Evolutionary conservation across 2,113 vertebrate genomes (phyloP), one percentile per base, ranked within the genome.

Genomic region (Synchiropus splendidus): DNA sequence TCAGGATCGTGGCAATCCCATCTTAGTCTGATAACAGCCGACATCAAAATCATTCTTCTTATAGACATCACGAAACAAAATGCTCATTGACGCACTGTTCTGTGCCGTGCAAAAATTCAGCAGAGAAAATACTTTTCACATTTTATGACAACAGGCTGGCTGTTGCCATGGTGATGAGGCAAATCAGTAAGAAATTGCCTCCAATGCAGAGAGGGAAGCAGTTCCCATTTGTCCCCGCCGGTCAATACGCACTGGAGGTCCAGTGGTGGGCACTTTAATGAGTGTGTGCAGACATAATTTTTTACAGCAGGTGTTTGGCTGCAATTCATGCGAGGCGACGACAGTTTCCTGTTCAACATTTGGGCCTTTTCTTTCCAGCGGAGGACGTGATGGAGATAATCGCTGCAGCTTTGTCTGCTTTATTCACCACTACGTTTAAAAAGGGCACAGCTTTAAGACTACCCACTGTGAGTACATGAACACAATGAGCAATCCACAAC

Each of bases 81-180:
- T 27, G 4, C 21, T 27, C 21, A 27, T 27, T 8, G 21, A 8
- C 4, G 4, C 21, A 5, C 21, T 8, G 4, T 27, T 27, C 8
- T 27, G 21, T 27, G 8, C 21, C 21, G 21, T 8, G 21, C 21
- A 5, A 64, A 72, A 68, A 78, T 70, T 64, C 40, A 42, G 61
- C 46, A 54, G 60, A 72, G 50, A 75, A 76, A 70, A 76, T 56
- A 12, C 64, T 64, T 77, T 71, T 65, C 41, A 67, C 72, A 47
- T 68, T 74, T 61, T 51, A 56, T 48, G 49, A 53, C 70, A 63
- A 55, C 44, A 64, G 60, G 51, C 54, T 50, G 66, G 48, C 47
- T 60, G 74, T 73, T 75, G 70, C 61, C 57, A 69, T 79, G 81
- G 72, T 59, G 54, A 72, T 71, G 55, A 75, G 83, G 79, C 72